phyloP scores from a whole-genome alignment of 1,140 invertebrate species.

The Leucophenga varia region DNA sequence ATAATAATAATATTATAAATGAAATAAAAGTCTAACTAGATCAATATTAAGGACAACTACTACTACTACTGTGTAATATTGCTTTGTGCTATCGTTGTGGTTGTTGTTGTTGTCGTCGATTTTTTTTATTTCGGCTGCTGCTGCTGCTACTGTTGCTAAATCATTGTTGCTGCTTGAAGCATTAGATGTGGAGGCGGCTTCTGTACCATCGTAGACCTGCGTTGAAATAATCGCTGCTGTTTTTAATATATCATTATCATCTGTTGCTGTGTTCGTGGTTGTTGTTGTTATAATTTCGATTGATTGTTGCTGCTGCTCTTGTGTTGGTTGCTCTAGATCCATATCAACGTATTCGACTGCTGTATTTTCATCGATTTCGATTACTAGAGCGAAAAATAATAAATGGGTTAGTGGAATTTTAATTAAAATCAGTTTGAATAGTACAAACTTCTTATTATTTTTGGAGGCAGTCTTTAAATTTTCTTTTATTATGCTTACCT shows the following conservation, averaged over 20 bases:
- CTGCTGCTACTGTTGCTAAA: neutral
- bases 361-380: slow-evolving; percentile 46
- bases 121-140: too few relatives aligned
- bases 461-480: neutral
- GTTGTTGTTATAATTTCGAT: slow-evolving; percentile 37
- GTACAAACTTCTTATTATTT: slow-evolving; percentile 1
- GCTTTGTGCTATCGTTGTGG: slow-evolving; percentile 12
- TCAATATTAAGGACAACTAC: too few relatives aligned
- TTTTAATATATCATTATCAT: too few relatives aligned
- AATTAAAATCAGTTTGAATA: too few relatives aligned
- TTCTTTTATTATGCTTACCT: slow-evolving; percentile 1
- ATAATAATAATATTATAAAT: too few relatives aligned
- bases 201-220: too few relatives aligned
- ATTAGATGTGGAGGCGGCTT: too few relatives aligned
- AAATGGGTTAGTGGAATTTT: too few relatives aligned
- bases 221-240: too few relatives aligned
- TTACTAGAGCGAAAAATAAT: slow-evolving; percentile 23
- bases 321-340: slow-evolving; percentile 41
- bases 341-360: slow-evolving; percentile 52
- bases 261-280: slow-evolving; percentile 14
- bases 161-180: slow-evolving; percentile 3
- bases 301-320: too few relatives aligned
- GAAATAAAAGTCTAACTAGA: too few relatives aligned
- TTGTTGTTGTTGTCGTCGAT: slow-evolving; percentile 14
- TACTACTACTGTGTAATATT: neutral